Evolutionary conservation across 2,113 vertebrate species (phyloP), one percentile per base, ranked within the genome.

Genomic region (Pampusana beccarii): DNA sequence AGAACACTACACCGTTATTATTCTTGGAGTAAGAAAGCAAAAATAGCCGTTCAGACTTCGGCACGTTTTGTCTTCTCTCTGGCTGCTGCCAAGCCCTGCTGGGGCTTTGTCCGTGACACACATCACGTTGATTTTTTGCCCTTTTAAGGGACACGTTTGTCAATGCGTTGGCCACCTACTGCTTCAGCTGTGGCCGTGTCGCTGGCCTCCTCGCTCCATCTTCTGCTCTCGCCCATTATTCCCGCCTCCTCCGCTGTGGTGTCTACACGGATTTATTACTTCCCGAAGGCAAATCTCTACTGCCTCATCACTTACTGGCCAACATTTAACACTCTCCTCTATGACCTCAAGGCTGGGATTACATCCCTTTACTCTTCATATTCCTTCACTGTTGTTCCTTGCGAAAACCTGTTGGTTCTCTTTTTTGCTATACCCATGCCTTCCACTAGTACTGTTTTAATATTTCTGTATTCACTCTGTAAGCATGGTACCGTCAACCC

Each of bases 1-100:
- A 42, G 60, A 93, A 44, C 65, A 60, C 57, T 93, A 61, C 92
- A 64, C 65, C 75, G 44, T 83, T 97, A 50, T 93, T 94, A 82
- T 94, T 95, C 64, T 51, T 81, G 72, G 86, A 95, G 86, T 85
- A 92, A 82, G 69, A 90, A 9, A 57, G n/a, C 78, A 89, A 96
- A 92, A 95, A 80, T 75, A 94, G 64, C 51, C 25, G 56, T 51
- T 80, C 28, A 46, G 53, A 80, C 64, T 86, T 74, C 10, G 70
- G 66, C 50, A 54, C 60, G 13, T 81, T 92, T 95, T 95, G 69
- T 88, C 82, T 93, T 91, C 33, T 72, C 36, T 77, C 64, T 81
- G 42, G n/a, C 64, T 83, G 64, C 48, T 94, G 78, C 87, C 92
- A 95, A 90, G 36, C 62, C 44, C 80, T 80, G 62, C 75, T 92